phyloP scores from a whole-genome alignment of 2,113 vertebrate species.

The Eptesicus fuscus region DNA sequence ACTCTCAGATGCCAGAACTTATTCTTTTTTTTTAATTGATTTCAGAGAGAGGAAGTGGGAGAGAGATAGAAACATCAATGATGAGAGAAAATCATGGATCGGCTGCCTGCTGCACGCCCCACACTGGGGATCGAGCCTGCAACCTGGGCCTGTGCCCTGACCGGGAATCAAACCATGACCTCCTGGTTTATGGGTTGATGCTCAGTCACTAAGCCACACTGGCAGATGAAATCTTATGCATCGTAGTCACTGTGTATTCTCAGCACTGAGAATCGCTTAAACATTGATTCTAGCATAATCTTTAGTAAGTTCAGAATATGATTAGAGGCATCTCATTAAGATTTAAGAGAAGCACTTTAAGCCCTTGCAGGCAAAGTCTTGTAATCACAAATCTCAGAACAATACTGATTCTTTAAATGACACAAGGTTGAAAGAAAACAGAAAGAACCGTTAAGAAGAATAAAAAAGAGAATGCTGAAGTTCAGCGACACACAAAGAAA shows the following conservation, averaged over 20 bases:
- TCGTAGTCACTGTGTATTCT: neutral
- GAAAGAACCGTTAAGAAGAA: conserved; percentile 49
- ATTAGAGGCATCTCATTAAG: neutral
- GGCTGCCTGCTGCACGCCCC: no score
- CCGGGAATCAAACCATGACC: no score
- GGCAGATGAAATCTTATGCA: neutral
- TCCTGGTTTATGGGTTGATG: no score
- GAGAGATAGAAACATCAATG: no score
- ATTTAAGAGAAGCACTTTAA: neutral
- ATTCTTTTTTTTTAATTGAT: neutral
- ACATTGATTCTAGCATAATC: no score
- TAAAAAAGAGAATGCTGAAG: neutral
- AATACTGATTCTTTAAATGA: conserved; percentile 42
- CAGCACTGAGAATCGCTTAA: neutral
- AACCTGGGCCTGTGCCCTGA: no score
- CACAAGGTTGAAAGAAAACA: conserved; percentile 28
- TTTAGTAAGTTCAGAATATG: neutral
- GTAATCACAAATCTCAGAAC: conserved; percentile 16
- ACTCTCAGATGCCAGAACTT: neutral
- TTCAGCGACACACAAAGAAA: neutral
- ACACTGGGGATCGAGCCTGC: no score
- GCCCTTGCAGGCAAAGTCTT: neutral
- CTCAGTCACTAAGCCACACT: no score
- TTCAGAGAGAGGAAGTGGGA: no score
- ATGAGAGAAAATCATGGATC: no score